Base-by-base conservation (phyloP, 2,797 vertebrate species). In the Bradypodion pumilum region DNA sequence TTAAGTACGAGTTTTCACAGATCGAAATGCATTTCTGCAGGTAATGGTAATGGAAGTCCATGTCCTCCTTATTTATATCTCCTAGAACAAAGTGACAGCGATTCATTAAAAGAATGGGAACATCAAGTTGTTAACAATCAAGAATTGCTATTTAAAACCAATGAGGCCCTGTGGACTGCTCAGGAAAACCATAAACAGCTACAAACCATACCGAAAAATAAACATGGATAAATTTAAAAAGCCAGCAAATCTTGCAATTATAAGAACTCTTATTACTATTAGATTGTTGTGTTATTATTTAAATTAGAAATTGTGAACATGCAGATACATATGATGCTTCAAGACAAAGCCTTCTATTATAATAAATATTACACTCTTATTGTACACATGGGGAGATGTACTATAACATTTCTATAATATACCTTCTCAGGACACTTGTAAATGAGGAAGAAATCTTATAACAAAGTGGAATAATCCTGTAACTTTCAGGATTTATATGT, bases 191-290 rank as follows among this genome's bases (percentile, higher is more conserved):
- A 19, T 78, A 65, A 63, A 4, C 42, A 73, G 40, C 1, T 7
- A 60, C 68, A 29, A 42, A 5, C 16, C 12, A 23, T 79, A 23
- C 2, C 7, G 9, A 3, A n/a, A 35, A 79, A 79, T 46, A 66
- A 35, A 37, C 37, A 68, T n/a, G 12, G 0, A 21, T 37, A 70
- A 68, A 80, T 85, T 82, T 21, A 82, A 87, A 42, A 83, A 9
- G 29, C 32, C 84, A 40, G 81, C 86, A 82, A 84, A 78, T 4
- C 49, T 86, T 80, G 72, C 85, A 91, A 72, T 74, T 77, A 85
- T 87, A 69, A 84, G 40, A 49, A 44, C 15, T 0, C 80, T 89
- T 56, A 62, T 46, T 46, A 46, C 44, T 46, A 78, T 37, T 87
- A 83, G 59, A 21, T 75, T 79, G 1, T 42, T 82, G 15, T 69